Conservation (phyloP, 23 tunicate genomes). For the Clavelina lepadiformis region DNA sequence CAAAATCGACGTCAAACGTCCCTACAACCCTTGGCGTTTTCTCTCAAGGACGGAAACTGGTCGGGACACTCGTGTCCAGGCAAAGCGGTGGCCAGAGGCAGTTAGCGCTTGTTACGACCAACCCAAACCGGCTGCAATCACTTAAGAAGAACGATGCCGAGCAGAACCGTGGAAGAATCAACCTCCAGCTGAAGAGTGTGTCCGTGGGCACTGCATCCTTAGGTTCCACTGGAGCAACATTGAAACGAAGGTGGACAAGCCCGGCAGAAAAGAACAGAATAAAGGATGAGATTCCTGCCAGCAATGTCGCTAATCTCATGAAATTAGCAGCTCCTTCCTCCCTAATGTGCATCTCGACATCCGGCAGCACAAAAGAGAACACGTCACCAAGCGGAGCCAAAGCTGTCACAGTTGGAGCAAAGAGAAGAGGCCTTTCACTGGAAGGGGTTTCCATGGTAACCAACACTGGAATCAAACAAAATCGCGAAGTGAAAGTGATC, state of each 20-base stretch:
- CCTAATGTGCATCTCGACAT: neutral
- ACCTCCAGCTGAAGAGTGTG: constrained; percentile 38
- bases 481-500: constrained; percentile 7
- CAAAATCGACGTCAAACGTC: constrained; percentile 3
- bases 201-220: constrained; percentile 19
- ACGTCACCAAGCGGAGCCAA: constrained; percentile 18
- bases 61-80: constrained; percentile 56
- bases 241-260: no score
- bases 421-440: constrained; percentile 54
- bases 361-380: neutral
- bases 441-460: constrained; percentile 77
- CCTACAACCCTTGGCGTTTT: constrained; percentile 26
- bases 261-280: no score
- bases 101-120: constrained; percentile 47
- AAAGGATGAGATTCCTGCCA: neutral
- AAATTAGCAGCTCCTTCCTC: constrained; percentile 17
- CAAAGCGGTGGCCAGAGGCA: constrained; percentile 39
- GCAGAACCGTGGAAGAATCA: constrained; percentile 17
- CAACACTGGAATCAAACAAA: constrained; percentile 33
- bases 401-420: constrained; percentile 1
- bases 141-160: neutral
- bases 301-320: constrained; percentile 35
- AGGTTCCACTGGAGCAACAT: neutral
- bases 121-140: constrained; percentile 12
- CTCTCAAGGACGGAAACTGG: constrained; percentile 33